These are phyloP conservation scores for Drosophila bocki DNA, from an alignment of 1,140 invertebrate genomes.

Conservation along the genomic window DNA sequence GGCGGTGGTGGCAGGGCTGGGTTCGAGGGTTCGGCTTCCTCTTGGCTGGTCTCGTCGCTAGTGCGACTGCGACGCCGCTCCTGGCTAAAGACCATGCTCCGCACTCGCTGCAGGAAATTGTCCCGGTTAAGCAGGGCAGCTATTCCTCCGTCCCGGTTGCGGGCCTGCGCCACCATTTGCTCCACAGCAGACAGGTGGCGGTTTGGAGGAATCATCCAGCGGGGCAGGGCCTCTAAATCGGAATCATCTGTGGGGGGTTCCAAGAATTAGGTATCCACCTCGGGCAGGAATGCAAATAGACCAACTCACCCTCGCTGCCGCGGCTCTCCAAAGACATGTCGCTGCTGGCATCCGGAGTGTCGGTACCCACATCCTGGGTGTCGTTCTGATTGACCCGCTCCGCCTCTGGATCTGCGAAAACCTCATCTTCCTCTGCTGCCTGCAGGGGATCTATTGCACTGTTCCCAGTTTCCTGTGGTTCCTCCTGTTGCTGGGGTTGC, in stretches of 20 bases:
- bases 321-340: conserved; percentile 73
- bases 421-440: conserved; percentile 36
- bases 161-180: conserved; percentile 62
- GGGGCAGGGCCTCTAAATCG: conserved; percentile 54
- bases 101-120: conserved; percentile 73
- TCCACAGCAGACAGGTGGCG: conserved; percentile 63
- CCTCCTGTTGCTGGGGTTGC: conserved; percentile 4
- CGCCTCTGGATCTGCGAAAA: conserved; percentile 32
- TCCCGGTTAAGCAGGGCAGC: conserved; percentile 62
- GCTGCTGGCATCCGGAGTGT: conserved; percentile 24
- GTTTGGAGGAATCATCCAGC: conserved; percentile 70
- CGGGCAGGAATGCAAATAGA: too few species aligned
- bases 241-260: conserved; percentile 47
- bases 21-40: conserved; percentile 14
- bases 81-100: conserved; percentile 76
- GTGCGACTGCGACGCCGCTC: conserved; percentile 59
- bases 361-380: neutral
- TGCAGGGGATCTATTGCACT: conserved; percentile 41
- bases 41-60: conserved; percentile 45
- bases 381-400: neutral
- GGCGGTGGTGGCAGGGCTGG: conserved; percentile 10
- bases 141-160: conserved; percentile 64
- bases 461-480: neutral
- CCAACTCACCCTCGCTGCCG: conserved; percentile 61
- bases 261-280: neutral